phyloP scores from a whole-genome alignment of 2,113 vertebrate genomes.

The Platysternon megacephalum region DNA sequence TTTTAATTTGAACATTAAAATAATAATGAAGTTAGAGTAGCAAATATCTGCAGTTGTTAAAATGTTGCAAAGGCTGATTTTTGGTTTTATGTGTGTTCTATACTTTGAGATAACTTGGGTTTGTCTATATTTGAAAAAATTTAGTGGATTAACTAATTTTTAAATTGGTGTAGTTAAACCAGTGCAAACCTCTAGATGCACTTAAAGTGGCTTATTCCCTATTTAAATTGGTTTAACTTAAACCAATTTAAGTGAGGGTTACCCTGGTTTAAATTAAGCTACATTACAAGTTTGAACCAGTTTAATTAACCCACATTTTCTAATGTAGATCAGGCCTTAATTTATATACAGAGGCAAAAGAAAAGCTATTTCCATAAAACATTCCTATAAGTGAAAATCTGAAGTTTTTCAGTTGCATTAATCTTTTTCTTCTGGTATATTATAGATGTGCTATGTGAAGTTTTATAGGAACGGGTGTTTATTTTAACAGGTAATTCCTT shows the following conservation, averaged over 20 bases:
- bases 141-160: background rate
- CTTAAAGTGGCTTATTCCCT: background rate
- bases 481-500: background rate
- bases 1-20: too few relatives aligned
- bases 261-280: background rate
- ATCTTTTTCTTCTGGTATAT: fast-evolving
- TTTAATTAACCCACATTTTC: background rate
- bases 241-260: background rate
- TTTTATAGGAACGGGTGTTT: background rate
- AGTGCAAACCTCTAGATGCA: background rate
- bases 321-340: background rate
- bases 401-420: background rate
- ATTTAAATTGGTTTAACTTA: background rate
- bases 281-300: background rate
- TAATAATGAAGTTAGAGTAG: background rate
- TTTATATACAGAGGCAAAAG: background rate
- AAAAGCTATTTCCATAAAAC: background rate
- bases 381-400: background rate
- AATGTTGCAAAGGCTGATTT: background rate
- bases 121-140: too few relatives aligned
- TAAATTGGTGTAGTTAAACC: background rate
- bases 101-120: background rate
- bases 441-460: fast-evolving
- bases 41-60: background rate
- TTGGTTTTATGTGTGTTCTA: background rate